These are phyloP conservation scores for Coecobrya sp. DNA, from an alignment of 2,888 invertebrate species.

Conservation along the genomic window DNA sequence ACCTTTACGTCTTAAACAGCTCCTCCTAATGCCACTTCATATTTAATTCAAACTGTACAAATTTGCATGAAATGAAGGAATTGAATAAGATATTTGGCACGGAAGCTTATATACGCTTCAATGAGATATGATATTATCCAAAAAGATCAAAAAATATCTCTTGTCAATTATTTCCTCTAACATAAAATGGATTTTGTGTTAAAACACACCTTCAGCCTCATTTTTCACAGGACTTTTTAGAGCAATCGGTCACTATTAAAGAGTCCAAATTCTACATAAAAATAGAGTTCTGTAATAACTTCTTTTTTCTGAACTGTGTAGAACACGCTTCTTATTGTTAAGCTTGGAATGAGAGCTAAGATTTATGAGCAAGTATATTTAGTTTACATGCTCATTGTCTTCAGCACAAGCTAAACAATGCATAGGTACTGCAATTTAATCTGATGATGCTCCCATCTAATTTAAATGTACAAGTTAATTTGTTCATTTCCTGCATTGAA, in stretches of 20 bases:
- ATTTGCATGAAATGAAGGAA: conserved; percentile 2
- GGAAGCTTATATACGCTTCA: neutral
- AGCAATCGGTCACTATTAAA: no score
- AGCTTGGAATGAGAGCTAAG: no score
- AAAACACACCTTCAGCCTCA: neutral
- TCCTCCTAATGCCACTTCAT: neutral
- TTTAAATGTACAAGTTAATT: conserved; percentile 37
- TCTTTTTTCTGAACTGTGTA: no score
- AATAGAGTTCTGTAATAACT: no score
- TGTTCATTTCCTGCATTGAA: conserved; percentile 36
- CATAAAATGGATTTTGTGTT: neutral
- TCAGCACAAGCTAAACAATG: no score
- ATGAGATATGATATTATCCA: neutral
- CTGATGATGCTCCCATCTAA: neutral
- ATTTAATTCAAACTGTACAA: neutral
- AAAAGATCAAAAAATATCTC: neutral
- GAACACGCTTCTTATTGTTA: no score
- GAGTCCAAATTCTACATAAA: no score
- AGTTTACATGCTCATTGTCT: no score
- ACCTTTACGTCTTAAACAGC: neutral
- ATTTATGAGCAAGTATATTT: no score
- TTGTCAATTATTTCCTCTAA: neutral
- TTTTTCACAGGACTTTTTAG: no score
- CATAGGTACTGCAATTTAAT: no score
- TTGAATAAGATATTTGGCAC: neutral